A percentile compares a stretch with the other conserved stretches of the same genome.
Conservation (phyloP, 2,113 vertebrate genomes). For the Myotis brandtii region DNA sequence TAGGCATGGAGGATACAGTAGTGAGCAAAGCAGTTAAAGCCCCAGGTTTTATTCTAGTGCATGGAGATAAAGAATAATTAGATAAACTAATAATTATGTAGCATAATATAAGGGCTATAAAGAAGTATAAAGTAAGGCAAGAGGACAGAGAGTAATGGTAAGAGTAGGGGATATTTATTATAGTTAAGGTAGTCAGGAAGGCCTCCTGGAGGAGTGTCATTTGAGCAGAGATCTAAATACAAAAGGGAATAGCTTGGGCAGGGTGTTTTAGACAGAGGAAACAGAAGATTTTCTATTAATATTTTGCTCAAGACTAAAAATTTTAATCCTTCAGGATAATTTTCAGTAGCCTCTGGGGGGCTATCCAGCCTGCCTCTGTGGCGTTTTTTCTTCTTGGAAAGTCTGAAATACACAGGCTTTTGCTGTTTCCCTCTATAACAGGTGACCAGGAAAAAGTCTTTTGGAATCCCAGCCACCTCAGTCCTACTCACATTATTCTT, state of each 20-base stretch:
- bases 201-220: background rate
- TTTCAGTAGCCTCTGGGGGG: background rate
- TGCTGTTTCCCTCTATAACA: background rate
- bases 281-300: background rate
- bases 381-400: background rate
- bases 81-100: background rate
- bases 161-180: background rate
- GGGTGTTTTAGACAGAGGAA: background rate
- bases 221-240: background rate
- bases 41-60: background rate
- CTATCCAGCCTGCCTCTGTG: background rate
- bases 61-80: background rate
- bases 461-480: background rate
- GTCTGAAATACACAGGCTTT: background rate
- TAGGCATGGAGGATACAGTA: background rate
- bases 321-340: background rate
- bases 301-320: constrained; percentile 26
- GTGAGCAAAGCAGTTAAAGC: background rate
- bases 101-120: background rate
- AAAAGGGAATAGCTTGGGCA: background rate
- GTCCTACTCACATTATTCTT: background rate
- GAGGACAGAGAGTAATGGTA: background rate
- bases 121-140: constrained; percentile 36
- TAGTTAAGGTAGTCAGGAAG: background rate
- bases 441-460: constrained; percentile 13